Percentiles rank a stretch among this genome's conserved stretches.
Conservation (phyloP, 2,113 vertebrate genomes). For the Ceratotherium simum region DNA sequence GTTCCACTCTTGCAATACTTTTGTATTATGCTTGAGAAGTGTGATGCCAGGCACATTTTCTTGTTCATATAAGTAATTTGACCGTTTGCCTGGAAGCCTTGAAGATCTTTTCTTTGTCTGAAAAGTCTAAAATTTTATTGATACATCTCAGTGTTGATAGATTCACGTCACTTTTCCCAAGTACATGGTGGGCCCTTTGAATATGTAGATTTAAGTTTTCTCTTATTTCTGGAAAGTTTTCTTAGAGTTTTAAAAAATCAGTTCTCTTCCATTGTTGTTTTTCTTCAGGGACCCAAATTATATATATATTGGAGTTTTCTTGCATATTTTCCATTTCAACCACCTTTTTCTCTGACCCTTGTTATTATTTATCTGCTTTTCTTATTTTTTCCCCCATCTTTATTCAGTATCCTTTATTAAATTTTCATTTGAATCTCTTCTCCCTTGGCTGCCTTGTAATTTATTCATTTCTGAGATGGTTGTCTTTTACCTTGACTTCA, state of each 20-base stretch:
- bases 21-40: background rate
- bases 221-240: slow-evolving; percentile 19
- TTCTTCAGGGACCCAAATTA: background rate
- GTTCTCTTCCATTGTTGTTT: slow-evolving; percentile 15
- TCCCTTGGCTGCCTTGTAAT: background rate
- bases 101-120: background rate
- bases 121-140: background rate
- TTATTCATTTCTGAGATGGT: background rate
- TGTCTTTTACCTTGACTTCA: slow-evolving; percentile 1
- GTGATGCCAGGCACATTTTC: background rate
- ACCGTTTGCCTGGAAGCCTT: background rate
- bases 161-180: background rate
- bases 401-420: background rate
- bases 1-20: background rate
- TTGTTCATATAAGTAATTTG: background rate
- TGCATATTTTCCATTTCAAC: background rate
- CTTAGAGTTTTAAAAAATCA: background rate
- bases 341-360: background rate
- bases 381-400: background rate
- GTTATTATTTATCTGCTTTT: slow-evolving; percentile 9
- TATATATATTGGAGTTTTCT: background rate
- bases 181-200: background rate
- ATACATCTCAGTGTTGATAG: background rate
- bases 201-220: background rate
- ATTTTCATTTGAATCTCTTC: background rate